Base-by-base conservation (phyloP, 2,797 vertebrate species). In the Varecia variegata region DNA sequence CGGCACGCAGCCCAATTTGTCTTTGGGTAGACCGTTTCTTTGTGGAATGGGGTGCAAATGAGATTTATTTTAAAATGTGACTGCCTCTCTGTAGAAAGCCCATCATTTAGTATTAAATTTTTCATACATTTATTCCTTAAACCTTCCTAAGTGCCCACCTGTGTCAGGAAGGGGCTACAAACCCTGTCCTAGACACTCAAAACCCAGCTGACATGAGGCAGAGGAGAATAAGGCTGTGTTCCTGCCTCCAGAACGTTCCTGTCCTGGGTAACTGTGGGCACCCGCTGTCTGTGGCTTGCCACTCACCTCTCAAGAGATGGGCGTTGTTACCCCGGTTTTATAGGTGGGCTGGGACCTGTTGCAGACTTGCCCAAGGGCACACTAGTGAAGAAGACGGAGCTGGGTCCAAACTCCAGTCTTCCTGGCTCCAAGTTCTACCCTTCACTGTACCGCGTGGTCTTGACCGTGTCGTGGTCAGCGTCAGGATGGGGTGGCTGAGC, bases 281-380 rank as follows among this genome's bases (percentile, higher is more conserved):
- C 8, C 30, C 35, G 27, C 32, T 0, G 0, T 5, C 68, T 1
- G 0, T n/a, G 73, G 27, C 27, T 62, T 50, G 10, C 21, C 13
- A 17, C 25, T 54, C 50, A 5, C 21, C 27, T 18, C 35, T 35
- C 35, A 23, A 8, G 17, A 45, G 56, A n/a, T 13, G 32, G 3
- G 8, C 27, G 1, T n/a, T 45, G n/a, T 71, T 6, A 35, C 27
- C 1, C 38, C 45, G 27, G 20, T 62, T 76, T 91, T 54, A 11
- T 7, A n/a, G 43, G 21, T 50, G 7, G 27, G 7, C 52, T 70
- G 84, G 60, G 65, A 50, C 43, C 65, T 35, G 54, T 65, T 77
- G 4, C 50, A 88, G 56, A 15, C 73, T 95, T 92, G 47, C 38
- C 50, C 25, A 47, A 18, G 21, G 35, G 21, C 2, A 3, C 6